Evolutionary conservation across 1,140 invertebrate genomes (phyloP), one percentile per base, ranked within the genome.

Genomic region (Nasonia giraulti): DNA sequence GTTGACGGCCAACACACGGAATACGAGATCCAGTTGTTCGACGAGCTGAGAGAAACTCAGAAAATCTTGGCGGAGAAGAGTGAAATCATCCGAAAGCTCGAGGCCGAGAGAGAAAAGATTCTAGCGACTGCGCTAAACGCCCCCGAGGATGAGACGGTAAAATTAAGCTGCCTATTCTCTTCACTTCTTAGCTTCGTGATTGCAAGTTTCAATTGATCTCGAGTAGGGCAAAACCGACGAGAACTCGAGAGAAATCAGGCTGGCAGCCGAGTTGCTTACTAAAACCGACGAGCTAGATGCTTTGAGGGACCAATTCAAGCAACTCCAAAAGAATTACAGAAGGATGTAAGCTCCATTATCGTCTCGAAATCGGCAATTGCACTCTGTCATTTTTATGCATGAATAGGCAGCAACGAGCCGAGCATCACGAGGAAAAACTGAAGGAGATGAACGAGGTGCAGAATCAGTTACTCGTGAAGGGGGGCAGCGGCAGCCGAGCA

Each of bases 1-100:
- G 83, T 37, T 37, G 33, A 81, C 5, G 85, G 85, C 1, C 75
- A 62, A 33, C 87, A 90, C 20, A 84, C 89, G 17, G 88, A 90
- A 14, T 90, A 90, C 50, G 90, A 90, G 69, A 73, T 90, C 6
- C 86, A 87, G 2, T 37, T 90, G 68, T 90, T 84, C 74, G 88
- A 88, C 37, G 89, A 90, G n/a, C 68, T 90, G 1, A 79, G 87
- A 47, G 78, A 78, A 14, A 23, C 83, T 0, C 71, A 85, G n/a
- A n/a, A 31, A 0, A 68, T 83, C 14, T 12, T 90, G 6, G 47
- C 84, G 0, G 74, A 79, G 44, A 87, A 88, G 2, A 87, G 77
- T n/a, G 80, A 89, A 69, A 84, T 80, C 62, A 84, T 87, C 23
- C 0, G 68, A 10, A 83, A 88, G n/a, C 27, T 87, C 14, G 40